A percentile compares a stretch with the other conserved stretches of the same genome.
Evolutionary conservation across 2,888 invertebrate species (phyloP).

Genomic region (Dilophus febrilis): DNA sequence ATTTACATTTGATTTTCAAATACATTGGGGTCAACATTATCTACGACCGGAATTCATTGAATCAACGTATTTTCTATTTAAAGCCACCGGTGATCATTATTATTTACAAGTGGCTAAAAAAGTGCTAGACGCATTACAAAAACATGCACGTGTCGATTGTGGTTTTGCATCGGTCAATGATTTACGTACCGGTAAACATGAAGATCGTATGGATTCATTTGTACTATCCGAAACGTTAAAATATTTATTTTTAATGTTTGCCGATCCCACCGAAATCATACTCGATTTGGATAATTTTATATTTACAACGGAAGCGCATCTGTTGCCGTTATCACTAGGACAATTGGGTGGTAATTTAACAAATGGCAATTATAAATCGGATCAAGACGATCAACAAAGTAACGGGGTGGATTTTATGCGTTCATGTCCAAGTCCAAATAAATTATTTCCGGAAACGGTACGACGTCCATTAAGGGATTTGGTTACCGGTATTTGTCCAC

Average conservation of each 20-base stretch:
- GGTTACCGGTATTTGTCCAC: constrained; percentile 65
- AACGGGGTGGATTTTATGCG: constrained; percentile 38
- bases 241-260: constrained; percentile 86
- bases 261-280: constrained; percentile 68
- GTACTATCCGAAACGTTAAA: constrained; percentile 96
- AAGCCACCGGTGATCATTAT: constrained; percentile 89
- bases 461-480: constrained; percentile 70
- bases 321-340: constrained; percentile 73
- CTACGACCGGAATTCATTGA: constrained; percentile 94
- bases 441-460: constrained; percentile 67
- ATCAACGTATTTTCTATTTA: constrained; percentile 92
- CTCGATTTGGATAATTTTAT: constrained; percentile 74
- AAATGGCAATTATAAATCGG: constrained; percentile 27
- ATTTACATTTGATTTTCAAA: constrained; percentile 94
- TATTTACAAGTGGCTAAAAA: constrained; percentile 81
- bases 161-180: constrained; percentile 97
- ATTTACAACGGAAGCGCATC: constrained; percentile 88
- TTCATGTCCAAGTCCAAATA: constrained; percentile 72
- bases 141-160: constrained; percentile 82
- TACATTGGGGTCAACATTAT: constrained; percentile 97
- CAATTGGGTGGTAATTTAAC: constrained; percentile 40
- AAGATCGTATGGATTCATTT: constrained; percentile 97
- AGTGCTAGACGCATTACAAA: constrained; percentile 69
- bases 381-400: constrained; percentile 37
- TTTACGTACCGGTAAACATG: constrained; percentile 74